Conservation (phyloP, 2,888 invertebrate genomes). For the Ophion ellenae region DNA sequence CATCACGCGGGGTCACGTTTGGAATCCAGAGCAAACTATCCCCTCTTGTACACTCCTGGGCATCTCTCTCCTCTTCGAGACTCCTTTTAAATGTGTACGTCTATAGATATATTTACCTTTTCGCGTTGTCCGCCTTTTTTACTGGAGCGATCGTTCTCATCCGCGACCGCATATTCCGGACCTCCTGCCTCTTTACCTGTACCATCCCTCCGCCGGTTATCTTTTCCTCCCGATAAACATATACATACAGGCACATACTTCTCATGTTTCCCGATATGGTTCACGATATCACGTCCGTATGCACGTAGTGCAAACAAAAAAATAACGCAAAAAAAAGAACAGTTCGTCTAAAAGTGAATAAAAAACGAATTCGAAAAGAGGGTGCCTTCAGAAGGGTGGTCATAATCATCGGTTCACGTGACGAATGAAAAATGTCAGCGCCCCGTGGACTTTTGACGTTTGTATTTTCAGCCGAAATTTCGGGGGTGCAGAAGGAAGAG, state of each 20-base stretch:
- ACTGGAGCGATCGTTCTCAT: conserved; percentile 59
- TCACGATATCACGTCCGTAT: conserved; percentile 35
- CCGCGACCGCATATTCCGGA: conserved; percentile 55
- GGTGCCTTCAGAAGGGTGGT: too few species aligned
- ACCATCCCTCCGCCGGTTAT: conserved; percentile 54
- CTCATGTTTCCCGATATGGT: conserved; percentile 26
- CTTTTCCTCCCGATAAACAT: background rate
- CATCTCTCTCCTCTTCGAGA: conserved; percentile 32
- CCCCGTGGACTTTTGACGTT: too few species aligned
- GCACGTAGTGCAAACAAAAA: too few species aligned
- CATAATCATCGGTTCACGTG: too few species aligned
- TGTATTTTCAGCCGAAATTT: too few species aligned
- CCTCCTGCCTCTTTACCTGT: conserved; percentile 70
- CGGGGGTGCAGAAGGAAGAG: too few species aligned
- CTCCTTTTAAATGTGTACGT: conserved; percentile 1
- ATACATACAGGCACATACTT: background rate
- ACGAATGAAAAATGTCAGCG: too few species aligned
- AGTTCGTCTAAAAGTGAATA: background rate
- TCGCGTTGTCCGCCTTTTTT: conserved; percentile 50
- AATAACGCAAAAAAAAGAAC: background rate
- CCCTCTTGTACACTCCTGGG: conserved; percentile 68
- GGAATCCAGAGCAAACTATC: conserved; percentile 84
- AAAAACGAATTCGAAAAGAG: too few species aligned
- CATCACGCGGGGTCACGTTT: conserved; percentile 82
- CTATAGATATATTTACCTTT: conserved; percentile 12